Conservation (phyloP, 2,113 vertebrate genomes). For the Callopanchax toddi region DNA sequence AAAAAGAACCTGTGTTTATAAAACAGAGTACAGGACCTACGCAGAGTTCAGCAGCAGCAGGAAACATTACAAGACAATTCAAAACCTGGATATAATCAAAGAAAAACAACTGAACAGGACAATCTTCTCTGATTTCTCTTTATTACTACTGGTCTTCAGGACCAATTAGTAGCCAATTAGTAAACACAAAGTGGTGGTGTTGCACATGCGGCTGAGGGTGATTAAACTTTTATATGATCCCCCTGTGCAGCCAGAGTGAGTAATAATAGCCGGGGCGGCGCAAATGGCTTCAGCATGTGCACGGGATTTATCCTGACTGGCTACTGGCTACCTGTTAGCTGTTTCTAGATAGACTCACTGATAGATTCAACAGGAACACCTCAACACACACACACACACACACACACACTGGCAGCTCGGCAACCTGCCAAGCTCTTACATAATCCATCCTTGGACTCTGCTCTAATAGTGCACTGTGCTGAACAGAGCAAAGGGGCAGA, state of each 20-base stretch:
- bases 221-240: conserved; percentile 63
- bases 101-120: neutral
- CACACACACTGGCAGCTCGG: conserved; percentile 41
- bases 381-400: conserved; percentile 21
- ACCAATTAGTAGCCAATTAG: conserved; percentile 56
- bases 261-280: conserved; percentile 48
- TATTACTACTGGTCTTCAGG: conserved; percentile 28
- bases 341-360: conserved; percentile 55
- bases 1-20: neutral
- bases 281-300: conserved; percentile 72
- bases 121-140: conserved; percentile 12
- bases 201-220: conserved; percentile 43
- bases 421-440: conserved; percentile 73
- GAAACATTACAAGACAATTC: too few relatives aligned
- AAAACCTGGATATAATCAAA: conserved; percentile 11
- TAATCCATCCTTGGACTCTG: conserved; percentile 72
- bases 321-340: conserved; percentile 67
- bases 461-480: conserved; percentile 42
- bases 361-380: conserved; percentile 46
- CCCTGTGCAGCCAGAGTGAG: conserved; percentile 60
- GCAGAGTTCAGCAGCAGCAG: too few relatives aligned
- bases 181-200: conserved; percentile 38
- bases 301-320: conserved; percentile 63
- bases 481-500: conserved; percentile 25
- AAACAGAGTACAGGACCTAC: neutral